Evolutionary conservation across 2,888 invertebrate genomes (phyloP).

Genomic region (Drosophila mercatorum): DNA sequence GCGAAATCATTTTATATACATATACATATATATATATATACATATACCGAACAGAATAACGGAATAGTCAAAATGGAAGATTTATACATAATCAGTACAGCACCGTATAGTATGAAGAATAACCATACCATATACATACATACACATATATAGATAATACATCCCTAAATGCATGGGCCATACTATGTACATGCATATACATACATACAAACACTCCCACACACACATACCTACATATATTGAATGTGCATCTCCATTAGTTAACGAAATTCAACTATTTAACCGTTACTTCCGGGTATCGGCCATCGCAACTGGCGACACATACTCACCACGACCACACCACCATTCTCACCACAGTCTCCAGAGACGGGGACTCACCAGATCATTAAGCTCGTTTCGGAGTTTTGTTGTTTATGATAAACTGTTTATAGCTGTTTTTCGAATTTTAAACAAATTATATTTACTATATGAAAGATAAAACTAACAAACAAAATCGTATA

Average conservation of each 20-base stretch:
- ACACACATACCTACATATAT: not conserved
- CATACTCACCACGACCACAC: slow-evolving; percentile 30
- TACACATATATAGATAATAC: slow-evolving; percentile 31
- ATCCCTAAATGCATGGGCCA: slow-evolving; percentile 28
- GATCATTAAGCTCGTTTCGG: slow-evolving; percentile 72
- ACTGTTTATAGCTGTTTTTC: slow-evolving; percentile 81
- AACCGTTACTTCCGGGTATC: slow-evolving; percentile 15
- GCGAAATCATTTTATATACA: slow-evolving; percentile 64
- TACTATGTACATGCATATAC: slow-evolving; percentile 1
- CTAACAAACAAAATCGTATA: slow-evolving; percentile 51
- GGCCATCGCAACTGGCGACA: slow-evolving; percentile 18
- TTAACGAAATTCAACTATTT: slow-evolving; percentile 17
- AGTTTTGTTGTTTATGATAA: slow-evolving; percentile 77
- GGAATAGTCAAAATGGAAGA: slow-evolving; percentile 60
- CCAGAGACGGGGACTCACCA: slow-evolving; percentile 24
- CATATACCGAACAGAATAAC: slow-evolving; percentile 42
- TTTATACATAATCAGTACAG: slow-evolving; percentile 83
- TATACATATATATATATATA: slow-evolving; percentile 29
- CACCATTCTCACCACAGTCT: slow-evolving; percentile 35
- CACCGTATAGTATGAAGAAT: slow-evolving; percentile 83
- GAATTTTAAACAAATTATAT: slow-evolving; percentile 78
- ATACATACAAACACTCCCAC: not conserved
- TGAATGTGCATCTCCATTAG: slow-evolving; percentile 24
- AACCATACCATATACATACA: slow-evolving; percentile 45
- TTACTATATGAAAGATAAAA: slow-evolving; percentile 67